Conservation (phyloP, 2,113 vertebrate genomes). For the Cichladusa arquata region DNA sequence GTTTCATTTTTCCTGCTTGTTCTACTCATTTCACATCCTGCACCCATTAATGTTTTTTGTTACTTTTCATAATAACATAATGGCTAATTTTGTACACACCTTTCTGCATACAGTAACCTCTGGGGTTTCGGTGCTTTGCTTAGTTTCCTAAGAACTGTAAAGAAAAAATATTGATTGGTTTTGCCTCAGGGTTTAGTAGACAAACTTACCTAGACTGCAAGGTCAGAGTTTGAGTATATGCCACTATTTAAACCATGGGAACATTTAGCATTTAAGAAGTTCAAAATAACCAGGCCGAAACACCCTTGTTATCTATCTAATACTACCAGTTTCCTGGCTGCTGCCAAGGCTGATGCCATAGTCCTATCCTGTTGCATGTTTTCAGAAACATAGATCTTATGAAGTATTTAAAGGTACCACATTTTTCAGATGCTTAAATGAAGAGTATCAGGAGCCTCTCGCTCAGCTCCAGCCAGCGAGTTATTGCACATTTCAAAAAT, state of each 20-base stretch:
- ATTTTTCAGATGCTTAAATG: not conserved
- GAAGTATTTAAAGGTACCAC: not conserved
- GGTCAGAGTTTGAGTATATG: not conserved
- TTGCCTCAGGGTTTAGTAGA: not conserved
- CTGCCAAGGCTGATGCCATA: not conserved
- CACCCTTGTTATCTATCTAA: not conserved
- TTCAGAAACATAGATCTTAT: not conserved
- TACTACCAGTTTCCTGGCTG: not conserved
- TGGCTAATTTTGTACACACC: not conserved
- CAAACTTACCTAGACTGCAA: not conserved
- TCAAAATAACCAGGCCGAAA: not conserved
- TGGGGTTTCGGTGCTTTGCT: not conserved
- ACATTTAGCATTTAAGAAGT: not conserved
- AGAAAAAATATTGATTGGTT: not conserved
- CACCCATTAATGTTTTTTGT: not conserved
- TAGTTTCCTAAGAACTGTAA: not conserved
- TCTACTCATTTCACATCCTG: not conserved
- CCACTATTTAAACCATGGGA: not conserved
- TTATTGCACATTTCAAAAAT: not conserved
- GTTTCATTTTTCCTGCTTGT: not conserved
- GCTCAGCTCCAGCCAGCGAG: not conserved
- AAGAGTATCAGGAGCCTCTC: not conserved
- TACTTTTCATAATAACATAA: not conserved
- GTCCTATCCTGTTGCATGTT: not conserved
- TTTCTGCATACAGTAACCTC: not conserved